These are phyloP conservation scores for Ephydatia muelleri DNA, from an alignment of 37 sponge, comb jelly and placozoan genomes.

Conservation along the genomic window DNA sequence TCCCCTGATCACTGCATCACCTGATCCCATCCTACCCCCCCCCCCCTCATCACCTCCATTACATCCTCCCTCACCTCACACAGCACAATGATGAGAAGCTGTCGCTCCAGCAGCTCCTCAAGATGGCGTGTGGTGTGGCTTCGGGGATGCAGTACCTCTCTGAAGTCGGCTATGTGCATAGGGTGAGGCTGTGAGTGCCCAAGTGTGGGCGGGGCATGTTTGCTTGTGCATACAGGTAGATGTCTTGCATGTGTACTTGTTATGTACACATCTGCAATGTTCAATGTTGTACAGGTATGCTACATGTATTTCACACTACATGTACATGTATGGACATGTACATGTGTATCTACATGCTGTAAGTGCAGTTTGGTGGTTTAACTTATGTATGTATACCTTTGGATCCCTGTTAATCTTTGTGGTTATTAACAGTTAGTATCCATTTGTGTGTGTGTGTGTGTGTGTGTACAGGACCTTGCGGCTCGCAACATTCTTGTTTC, in stretches of 20 bases:
- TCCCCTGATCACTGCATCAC: background rate
- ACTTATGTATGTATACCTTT: background rate
- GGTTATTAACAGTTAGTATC: no score
- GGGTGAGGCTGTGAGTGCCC: no score
- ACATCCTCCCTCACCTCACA: background rate
- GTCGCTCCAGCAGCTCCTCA: constrained; percentile 25
- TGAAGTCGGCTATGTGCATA: constrained; percentile 72
- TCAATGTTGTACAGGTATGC: background rate
- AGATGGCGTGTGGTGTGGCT: constrained; percentile 75
- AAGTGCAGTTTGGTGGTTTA: background rate
- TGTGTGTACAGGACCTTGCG: constrained; percentile 77
- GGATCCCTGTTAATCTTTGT: background rate
- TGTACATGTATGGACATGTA: background rate
- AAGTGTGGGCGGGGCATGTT: background rate
- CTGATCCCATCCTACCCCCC: background rate
- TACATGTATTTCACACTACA: background rate
- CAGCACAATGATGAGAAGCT: constrained; percentile 72
- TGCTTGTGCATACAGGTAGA: no score
- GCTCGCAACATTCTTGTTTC: constrained; percentile 82
- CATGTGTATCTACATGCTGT: no score
- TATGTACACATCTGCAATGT: no score
- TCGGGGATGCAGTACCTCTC: constrained; percentile 81
- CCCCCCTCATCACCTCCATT: background rate
- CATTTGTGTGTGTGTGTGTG: no score
- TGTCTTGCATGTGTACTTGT: no score